These are phyloP conservation scores for Pandemis heparana DNA, from an alignment of 2,888 invertebrate species.

Conservation along the genomic window DNA sequence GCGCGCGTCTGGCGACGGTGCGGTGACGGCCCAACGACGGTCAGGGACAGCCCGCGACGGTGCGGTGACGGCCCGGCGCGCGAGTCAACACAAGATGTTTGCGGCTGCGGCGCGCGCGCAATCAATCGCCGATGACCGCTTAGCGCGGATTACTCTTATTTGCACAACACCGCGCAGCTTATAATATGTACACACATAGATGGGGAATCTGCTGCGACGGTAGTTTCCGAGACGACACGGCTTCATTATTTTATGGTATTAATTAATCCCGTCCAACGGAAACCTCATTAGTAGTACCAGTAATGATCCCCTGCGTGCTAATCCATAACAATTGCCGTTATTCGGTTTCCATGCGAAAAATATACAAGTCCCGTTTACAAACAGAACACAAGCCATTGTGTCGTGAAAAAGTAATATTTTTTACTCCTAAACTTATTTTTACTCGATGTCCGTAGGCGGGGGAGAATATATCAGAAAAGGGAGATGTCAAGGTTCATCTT, in stretches of 20 bases:
- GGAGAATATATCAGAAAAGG: conserved; percentile 15
- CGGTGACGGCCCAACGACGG: too few relatives aligned
- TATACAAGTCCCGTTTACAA: background rate
- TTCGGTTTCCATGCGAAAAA: background rate
- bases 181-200: background rate
- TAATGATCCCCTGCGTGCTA: conserved; percentile 25
- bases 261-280: conserved; percentile 25
- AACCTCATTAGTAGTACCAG: conserved; percentile 22
- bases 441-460: conserved; percentile 20
- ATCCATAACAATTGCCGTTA: conserved; percentile 10
- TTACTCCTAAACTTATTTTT: conserved; percentile 8
- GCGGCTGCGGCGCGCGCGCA: conserved; percentile 13
- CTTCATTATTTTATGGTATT: conserved; percentile 19
- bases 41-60: too few relatives aligned
- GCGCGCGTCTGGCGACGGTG: conserved; percentile 1
- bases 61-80: background rate
- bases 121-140: background rate
- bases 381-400: background rate
- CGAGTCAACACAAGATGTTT: conserved; percentile 19
- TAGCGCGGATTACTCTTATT: conserved; percentile 6
- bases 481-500: conserved; percentile 14
- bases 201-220: background rate
- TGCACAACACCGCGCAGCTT: background rate
- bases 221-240: background rate
- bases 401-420: background rate